Evolutionary conservation across 2,888 invertebrate species (phyloP), one percentile per base, ranked within the genome.

Genomic region (Cryptocheilus praepositus): DNA sequence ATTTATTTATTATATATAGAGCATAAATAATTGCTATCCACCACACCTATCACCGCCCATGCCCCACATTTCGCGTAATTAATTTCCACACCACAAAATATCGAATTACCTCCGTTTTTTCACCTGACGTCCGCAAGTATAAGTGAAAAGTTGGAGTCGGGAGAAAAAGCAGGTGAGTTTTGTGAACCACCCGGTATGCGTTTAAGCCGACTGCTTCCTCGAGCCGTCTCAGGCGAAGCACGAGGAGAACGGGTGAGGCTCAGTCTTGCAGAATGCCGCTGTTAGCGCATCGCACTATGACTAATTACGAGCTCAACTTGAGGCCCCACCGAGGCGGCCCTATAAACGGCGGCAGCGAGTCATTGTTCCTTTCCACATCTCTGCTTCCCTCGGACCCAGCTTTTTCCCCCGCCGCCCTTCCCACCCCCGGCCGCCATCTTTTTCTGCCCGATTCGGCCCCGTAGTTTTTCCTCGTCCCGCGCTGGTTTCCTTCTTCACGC

Each of bases 221-320:
- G 70, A 16, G 5, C 16, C 49, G 11, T 49, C 49, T 16, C 49
- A 8, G 18, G 11, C 53, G 15, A 16, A 19, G 53, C 16, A 19
- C n/a, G 56, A 56, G 57, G 16, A 46, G 57, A 11, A 11, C 11
- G 36, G 69, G 76, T 73, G 73, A 73, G 73, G 76, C 65, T 82
- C 84, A 88, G 79, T 88, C 84, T 86, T 85, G 88, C 88, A 88
- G 87, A 88, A 84, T 87, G 85, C 88, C 88, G 88, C 88, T 88
- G 85, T 88, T 88, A 88, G 86, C 86, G 85, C 88, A 88, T 83
- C 83, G 84, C 87, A 86, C 88, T 88, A 88, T 87, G 88, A 88
- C 87, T 87, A 87, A 88, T 88, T 87, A 86, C 83, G 78, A 77
- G 71, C 70, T 72, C 71, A 66, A 36, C n/a, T 15, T 36, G 36